A percentile compares a stretch with the other conserved stretches of the same genome.
Evolutionary conservation across 2,113 vertebrate genomes (phyloP).

Genomic region (Clarias gariepinus): DNA sequence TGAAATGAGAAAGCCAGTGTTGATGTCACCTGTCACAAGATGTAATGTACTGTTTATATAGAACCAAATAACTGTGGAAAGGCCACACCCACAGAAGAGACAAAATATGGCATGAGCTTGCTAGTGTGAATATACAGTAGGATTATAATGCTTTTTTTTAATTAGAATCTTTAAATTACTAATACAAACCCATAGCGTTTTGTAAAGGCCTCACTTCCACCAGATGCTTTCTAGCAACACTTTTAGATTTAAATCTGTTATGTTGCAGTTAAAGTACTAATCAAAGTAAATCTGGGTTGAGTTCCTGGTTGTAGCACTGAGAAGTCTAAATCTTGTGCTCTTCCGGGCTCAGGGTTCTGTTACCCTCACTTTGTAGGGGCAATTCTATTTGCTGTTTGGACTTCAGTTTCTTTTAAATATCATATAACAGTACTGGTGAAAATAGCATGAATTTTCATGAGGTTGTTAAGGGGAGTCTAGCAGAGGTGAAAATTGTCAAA

Average conservation of each 20-base stretch:
- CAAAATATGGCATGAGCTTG: neutral
- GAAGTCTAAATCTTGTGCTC: neutral
- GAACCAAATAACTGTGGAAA: neutral
- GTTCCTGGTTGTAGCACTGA: neutral
- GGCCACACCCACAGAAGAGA: neutral
- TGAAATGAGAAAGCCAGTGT: no score
- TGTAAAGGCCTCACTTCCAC: neutral
- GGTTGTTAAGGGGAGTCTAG: neutral
- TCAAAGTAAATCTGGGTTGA: neutral
- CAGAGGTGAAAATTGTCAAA: neutral
- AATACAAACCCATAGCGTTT: neutral
- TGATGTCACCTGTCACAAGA: no score
- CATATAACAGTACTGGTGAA: neutral
- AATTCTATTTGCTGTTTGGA: neutral
- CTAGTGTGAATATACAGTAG: neutral
- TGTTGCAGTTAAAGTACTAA: neutral
- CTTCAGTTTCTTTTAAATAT: neutral
- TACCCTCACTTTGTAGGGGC: neutral
- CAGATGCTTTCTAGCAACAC: neutral
- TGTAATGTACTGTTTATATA: neutral
- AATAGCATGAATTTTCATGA: neutral
- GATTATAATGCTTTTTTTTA: neutral
- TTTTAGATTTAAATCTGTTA: neutral
- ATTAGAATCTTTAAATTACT: neutral
- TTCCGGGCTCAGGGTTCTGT: neutral